Percentiles rank a stretch among this genome's conserved stretches.
phyloP scores from a whole-genome alignment of 64 coral and sea anemone genomes.

The Acropora yongei region DNA sequence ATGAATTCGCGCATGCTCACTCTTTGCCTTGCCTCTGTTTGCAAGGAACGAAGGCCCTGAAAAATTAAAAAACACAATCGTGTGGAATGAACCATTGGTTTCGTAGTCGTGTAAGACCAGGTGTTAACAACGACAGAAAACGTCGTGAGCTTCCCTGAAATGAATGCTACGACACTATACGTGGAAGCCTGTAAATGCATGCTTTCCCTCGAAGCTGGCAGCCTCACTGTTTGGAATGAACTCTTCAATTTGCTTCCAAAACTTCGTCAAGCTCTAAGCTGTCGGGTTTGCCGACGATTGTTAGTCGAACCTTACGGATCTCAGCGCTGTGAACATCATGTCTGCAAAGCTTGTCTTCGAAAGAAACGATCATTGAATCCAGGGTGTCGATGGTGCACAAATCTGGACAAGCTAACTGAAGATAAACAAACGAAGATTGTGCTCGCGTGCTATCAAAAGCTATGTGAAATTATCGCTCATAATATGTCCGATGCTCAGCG shows the following conservation, averaged over 20 bases:
- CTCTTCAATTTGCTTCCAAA: conserved; percentile 83
- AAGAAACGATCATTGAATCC: conserved; percentile 92
- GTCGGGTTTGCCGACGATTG: conserved; percentile 94
- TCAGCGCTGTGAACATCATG: conserved; percentile 86
- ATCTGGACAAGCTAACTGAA: conserved; percentile 80
- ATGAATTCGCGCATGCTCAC: not conserved
- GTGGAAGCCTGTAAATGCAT: conserved; percentile 97
- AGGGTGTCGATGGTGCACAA: conserved; percentile 96
- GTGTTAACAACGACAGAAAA: not conserved
- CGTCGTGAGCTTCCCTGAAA: conserved; percentile 7
- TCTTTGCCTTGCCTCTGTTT: not conserved
- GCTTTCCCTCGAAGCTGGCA: conserved; percentile 61
- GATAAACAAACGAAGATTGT: conserved; percentile 88
- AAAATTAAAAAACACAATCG: not conserved
- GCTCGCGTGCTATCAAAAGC: conserved; percentile 94
- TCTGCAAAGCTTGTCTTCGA: conserved; percentile 90
- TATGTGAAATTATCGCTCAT: conserved; percentile 81
- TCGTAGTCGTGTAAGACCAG: not conserved
- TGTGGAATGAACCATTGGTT: not conserved
- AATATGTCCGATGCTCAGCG: conserved; percentile 46
- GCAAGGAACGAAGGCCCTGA: conserved; percentile 9
- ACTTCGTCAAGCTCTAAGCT: conserved; percentile 80
- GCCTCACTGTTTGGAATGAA: conserved; percentile 68
- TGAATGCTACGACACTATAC: conserved; percentile 92
- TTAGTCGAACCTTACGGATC: conserved; percentile 92